phyloP scores from a whole-genome alignment of 2,797 vertebrate species.

The Sebastes vulpes region DNA sequence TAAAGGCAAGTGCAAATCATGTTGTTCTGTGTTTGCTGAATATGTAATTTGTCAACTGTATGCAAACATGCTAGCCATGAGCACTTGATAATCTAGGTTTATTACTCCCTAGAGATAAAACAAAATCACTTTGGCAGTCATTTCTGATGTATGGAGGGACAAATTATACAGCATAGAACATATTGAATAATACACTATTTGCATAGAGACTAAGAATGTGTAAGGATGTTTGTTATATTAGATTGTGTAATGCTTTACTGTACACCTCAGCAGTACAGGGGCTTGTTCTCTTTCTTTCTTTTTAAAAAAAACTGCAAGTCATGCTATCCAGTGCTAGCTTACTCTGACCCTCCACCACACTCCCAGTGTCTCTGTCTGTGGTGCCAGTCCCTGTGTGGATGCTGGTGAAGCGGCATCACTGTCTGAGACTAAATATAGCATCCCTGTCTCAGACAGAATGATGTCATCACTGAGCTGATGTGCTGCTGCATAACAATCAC shows the following conservation, averaged over 20 bases:
- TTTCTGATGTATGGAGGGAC: not conserved
- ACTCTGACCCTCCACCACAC: conserved; percentile 4
- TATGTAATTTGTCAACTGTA: too few species aligned
- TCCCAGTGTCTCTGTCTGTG: conserved; percentile 23
- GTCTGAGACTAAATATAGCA: conserved; percentile 81
- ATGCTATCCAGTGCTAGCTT: conserved; percentile 29
- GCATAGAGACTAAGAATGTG: not conserved
- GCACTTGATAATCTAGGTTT: not conserved
- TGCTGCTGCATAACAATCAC: conserved; percentile 55
- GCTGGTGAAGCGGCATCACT: conserved; percentile 46
- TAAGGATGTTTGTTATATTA: not conserved
- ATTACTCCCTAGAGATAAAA: not conserved
- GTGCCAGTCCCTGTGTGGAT: conserved; percentile 30
- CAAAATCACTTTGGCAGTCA: not conserved
- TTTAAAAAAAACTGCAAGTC: conserved; percentile 45
- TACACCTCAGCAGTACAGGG: not conserved
- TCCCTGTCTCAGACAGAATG: conserved; percentile 76
- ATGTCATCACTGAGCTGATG: conserved; percentile 79
- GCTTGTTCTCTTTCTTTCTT: not conserved
- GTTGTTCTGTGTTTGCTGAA: too few species aligned
- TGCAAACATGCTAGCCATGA: too few species aligned
- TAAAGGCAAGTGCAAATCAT: too few species aligned
- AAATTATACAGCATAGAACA: too few species aligned
- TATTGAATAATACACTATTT: not conserved
- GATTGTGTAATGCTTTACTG: not conserved